Conservation (phyloP, 2,888 invertebrate genomes). For the Prosapia bicincta region DNA sequence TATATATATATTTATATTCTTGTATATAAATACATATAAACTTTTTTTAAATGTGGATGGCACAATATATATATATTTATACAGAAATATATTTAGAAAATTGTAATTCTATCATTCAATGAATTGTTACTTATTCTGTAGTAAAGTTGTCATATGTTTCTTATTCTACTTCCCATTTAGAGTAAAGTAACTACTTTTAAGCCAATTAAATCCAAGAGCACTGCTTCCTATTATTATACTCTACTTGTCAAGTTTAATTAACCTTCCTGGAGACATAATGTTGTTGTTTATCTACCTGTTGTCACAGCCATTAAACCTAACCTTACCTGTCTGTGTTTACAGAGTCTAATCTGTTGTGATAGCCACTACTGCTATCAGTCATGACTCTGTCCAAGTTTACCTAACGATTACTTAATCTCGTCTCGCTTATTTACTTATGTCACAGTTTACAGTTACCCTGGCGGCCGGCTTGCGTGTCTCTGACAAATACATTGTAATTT, state of each 20-base stretch:
- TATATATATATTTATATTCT: too few species aligned
- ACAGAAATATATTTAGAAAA: too few species aligned
- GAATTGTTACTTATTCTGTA: too few species aligned
- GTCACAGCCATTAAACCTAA: background rate
- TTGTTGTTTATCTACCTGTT: background rate
- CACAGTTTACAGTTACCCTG: background rate
- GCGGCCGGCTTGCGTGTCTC: background rate
- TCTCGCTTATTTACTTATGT: background rate
- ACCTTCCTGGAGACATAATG: background rate
- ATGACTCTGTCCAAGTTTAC: background rate
- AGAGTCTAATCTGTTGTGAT: background rate
- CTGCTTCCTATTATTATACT: too few species aligned
- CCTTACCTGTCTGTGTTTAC: background rate
- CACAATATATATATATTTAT: too few species aligned
- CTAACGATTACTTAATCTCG: background rate
- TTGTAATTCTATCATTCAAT: too few species aligned
- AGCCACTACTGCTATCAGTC: background rate
- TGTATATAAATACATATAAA: too few species aligned
- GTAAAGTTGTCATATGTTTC: too few species aligned
- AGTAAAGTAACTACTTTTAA: too few species aligned
- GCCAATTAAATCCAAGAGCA: too few species aligned
- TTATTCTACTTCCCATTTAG: too few species aligned
- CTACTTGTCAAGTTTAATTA: background rate
- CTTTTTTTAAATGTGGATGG: too few species aligned
- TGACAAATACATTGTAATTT: background rate